Conservation (phyloP, 2,113 vertebrate species). For the Embiotoca jacksoni region DNA sequence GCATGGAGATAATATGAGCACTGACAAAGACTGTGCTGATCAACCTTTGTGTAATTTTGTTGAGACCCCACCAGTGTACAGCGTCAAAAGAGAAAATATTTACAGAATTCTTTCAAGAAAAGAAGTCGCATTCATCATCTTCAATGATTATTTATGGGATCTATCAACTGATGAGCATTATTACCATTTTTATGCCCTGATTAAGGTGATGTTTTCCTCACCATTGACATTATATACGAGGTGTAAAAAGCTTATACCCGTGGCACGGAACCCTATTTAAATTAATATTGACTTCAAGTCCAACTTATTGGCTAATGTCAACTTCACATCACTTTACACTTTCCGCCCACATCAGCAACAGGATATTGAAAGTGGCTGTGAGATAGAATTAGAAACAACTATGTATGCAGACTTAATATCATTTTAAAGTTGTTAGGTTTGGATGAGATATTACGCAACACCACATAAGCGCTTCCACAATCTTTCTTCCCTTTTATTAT, state of each 20-base stretch:
- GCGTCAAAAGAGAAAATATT: neutral
- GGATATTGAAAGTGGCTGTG: conserved; percentile 3
- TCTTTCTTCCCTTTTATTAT: conserved; percentile 47
- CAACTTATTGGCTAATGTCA: conserved; percentile 1
- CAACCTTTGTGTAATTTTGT: neutral
- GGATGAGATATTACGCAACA: conserved; percentile 47
- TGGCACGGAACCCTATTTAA: conserved; percentile 13
- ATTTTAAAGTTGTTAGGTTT: conserved; percentile 46
- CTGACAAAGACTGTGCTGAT: conserved; percentile 23
- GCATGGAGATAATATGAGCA: neutral
- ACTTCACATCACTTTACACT: conserved; percentile 11
- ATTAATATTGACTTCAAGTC: neutral
- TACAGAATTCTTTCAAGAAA: conserved; percentile 4
- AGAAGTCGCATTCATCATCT: neutral
- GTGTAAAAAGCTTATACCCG: neutral
- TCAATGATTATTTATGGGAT: conserved; percentile 11
- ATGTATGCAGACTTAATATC: conserved; percentile 47
- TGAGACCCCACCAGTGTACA: neutral
- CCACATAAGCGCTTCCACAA: conserved; percentile 36
- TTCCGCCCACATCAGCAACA: conserved; percentile 12
- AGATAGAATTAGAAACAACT: conserved; percentile 46
- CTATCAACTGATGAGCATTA: conserved; percentile 1
- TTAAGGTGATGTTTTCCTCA: neutral
- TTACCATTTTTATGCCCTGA: conserved; percentile 23
- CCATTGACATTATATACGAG: neutral